Percentiles rank a stretch among this genome's conserved stretches.
phyloP scores from a whole-genome alignment of 2,113 vertebrate genomes.

The Nettapus auritus region DNA sequence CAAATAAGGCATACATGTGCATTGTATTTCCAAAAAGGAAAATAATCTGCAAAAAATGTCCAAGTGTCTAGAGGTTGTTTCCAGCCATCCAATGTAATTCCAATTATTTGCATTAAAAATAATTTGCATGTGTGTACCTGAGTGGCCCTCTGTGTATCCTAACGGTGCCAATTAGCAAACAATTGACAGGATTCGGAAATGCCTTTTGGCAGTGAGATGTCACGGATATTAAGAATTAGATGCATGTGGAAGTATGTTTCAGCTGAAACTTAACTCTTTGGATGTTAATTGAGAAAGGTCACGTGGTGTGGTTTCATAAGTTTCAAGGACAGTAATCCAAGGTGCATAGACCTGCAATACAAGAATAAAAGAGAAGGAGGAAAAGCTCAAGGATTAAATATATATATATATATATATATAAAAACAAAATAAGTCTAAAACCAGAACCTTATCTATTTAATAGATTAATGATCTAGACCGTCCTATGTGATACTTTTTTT shows the following conservation, averaged over 20 bases:
- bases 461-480: too few relatives aligned
- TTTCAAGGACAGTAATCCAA: background rate
- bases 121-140: background rate
- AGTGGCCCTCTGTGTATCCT: background rate
- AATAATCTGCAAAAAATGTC: background rate
- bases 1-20: background rate
- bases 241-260: background rate
- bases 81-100: background rate
- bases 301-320: background rate
- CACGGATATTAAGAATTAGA: background rate
- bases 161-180: background rate
- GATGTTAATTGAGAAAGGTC: background rate
- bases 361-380: background rate
- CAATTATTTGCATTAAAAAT: background rate
- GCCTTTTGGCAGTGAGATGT: background rate
- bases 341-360: background rate
- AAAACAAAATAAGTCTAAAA: too few relatives aligned
- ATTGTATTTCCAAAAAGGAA: background rate
- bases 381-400: background rate
- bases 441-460: background rate
- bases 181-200: background rate
- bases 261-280: background rate
- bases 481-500: fast-evolving
- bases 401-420: too few relatives aligned
- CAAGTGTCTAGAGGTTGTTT: background rate